A percentile compares a stretch with the other conserved stretches of the same genome.
These are phyloP conservation scores for Hippocampus mohnikei DNA, from an alignment of 2,113 vertebrate genomes.

Conservation along the genomic window DNA sequence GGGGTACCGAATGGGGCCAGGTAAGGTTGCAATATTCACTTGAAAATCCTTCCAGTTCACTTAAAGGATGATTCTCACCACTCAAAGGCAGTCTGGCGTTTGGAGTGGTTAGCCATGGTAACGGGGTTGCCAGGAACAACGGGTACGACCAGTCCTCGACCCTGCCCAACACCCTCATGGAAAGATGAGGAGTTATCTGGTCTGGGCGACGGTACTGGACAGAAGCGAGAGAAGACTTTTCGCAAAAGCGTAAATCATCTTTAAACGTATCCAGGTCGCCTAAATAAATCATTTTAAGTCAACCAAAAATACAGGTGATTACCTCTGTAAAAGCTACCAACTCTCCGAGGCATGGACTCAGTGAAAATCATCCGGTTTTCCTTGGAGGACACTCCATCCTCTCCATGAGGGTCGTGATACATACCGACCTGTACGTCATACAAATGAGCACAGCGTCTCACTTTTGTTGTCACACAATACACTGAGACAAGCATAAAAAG, in stretches of 20 bases:
- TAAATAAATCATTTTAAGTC: background rate
- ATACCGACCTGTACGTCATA: constrained; percentile 76
- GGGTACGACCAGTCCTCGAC: constrained; percentile 74
- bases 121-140: constrained; percentile 78
- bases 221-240: constrained; percentile 1
- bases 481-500: constrained; percentile 22
- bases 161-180: constrained; percentile 82
- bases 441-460: constrained; percentile 22
- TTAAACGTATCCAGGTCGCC: no score
- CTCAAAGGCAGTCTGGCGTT: constrained; percentile 93
- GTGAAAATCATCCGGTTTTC: constrained; percentile 96
- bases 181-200: constrained; percentile 94
- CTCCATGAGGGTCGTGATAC: constrained; percentile 90
- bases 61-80: constrained; percentile 74
- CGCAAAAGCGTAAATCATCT: no score
- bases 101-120: constrained; percentile 85
- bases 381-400: constrained; percentile 88
- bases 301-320: background rate
- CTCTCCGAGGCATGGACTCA: constrained; percentile 93
- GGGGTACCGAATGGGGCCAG: background rate
- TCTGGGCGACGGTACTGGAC: constrained; percentile 88
- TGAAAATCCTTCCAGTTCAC: background rate
- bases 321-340: constrained; percentile 98
- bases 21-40: background rate
- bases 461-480: constrained; percentile 22